Conservation (phyloP, 1,140 invertebrate genomes). For the Drosophila punjabiensis region DNA sequence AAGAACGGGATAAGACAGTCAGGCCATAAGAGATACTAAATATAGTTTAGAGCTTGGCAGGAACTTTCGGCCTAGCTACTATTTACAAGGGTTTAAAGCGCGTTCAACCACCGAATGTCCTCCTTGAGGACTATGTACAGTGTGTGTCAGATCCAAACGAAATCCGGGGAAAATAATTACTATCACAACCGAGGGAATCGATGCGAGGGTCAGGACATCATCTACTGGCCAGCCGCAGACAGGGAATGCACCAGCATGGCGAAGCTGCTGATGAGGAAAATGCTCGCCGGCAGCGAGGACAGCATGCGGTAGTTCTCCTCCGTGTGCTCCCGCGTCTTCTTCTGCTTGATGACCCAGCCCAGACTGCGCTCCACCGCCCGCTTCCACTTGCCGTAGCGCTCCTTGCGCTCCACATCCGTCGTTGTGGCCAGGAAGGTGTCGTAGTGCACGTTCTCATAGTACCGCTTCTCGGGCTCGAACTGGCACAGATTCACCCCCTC, state of each 20-base stretch:
- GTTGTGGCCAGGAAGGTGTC: conserved; percentile 93
- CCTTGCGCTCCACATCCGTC: conserved; percentile 92
- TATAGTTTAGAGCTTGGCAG: conserved; percentile 7
- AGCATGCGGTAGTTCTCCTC: conserved; percentile 90
- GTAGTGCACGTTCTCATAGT: conserved; percentile 86
- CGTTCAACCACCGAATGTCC: conserved; percentile 34
- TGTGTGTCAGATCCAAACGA: conserved; percentile 19
- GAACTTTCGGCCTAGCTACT: conserved; percentile 11
- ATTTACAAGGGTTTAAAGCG: conserved; percentile 61
- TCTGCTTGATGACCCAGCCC: conserved; percentile 92
- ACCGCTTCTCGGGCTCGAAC: conserved; percentile 81
- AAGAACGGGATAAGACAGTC: conserved; percentile 25
- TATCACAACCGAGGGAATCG: conserved; percentile 65
- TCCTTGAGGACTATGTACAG: conserved; percentile 18
- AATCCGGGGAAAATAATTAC: conserved; percentile 39
- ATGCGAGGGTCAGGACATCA: conserved; percentile 32
- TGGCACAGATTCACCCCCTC: conserved; percentile 89
- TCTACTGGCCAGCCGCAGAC: conserved; percentile 35
- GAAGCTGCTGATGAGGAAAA: conserved; percentile 88
- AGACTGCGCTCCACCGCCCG: conserved; percentile 95
- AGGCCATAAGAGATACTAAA: conserved; percentile 21
- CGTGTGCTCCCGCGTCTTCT: conserved; percentile 91
- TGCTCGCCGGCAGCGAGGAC: conserved; percentile 89
- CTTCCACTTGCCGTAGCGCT: conserved; percentile 95
- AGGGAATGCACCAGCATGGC: conserved; percentile 86